Conservation (phyloP, 2,797 vertebrate species). For the Gymnothorax reevesii region DNA sequence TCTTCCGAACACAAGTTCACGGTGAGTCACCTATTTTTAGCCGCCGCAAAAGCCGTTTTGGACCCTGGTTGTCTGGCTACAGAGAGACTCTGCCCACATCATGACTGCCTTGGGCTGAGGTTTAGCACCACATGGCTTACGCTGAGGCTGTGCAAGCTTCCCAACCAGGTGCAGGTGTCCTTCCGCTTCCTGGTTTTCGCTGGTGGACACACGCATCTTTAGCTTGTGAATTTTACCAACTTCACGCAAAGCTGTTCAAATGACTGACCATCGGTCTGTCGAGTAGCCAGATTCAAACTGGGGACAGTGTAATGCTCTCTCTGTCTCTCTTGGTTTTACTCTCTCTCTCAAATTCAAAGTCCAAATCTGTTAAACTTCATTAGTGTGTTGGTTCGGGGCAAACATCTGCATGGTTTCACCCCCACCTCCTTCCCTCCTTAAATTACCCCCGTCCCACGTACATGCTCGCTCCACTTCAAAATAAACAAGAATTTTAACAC, state of each 20-base stretch:
- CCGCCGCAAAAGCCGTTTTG: neutral
- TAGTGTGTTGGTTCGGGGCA: neutral
- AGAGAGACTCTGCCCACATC: neutral
- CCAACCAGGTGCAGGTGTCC: neutral
- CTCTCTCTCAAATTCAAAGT: neutral
- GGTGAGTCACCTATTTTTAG: neutral
- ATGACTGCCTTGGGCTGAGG: neutral
- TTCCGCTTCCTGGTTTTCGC: neutral
- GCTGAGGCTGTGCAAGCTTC: neutral
- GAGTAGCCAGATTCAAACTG: conserved; percentile 45
- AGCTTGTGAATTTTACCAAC: neutral
- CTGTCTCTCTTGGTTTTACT: conserved; percentile 32
- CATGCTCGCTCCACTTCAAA: neutral
- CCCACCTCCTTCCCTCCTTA: neutral
- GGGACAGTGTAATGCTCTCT: conserved; percentile 33
- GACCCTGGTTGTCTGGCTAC: neutral
- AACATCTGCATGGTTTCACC: neutral
- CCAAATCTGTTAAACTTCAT: neutral
- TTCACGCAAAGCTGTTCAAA: neutral
- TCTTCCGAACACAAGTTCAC: neutral
- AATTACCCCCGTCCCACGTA: neutral
- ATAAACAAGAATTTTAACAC: neutral
- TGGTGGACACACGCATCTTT: neutral
- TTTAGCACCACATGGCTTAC: neutral
- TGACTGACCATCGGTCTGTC: conserved; percentile 28